Conservation (phyloP, 2,797 vertebrate species). For the Halcyon smyrnensis region DNA sequence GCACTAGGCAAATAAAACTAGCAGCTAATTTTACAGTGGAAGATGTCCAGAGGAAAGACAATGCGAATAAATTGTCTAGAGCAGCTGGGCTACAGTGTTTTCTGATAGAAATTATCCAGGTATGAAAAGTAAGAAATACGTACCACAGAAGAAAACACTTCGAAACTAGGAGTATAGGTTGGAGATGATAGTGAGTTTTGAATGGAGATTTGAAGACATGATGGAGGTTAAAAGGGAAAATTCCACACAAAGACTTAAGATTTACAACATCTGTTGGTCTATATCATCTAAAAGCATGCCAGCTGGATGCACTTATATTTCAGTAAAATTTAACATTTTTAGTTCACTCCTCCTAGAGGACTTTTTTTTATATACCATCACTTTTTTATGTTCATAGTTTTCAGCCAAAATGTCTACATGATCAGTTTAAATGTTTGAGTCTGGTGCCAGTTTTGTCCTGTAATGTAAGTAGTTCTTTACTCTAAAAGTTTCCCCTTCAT, state of each 20-base stretch:
- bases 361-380: neutral
- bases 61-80: neutral
- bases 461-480: neutral
- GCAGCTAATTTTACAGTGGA: neutral
- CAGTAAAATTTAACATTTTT: neutral
- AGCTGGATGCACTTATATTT: accelerated
- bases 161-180: neutral
- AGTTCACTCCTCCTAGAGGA: neutral
- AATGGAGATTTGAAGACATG: neutral
- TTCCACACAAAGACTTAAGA: neutral
- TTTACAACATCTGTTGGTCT: neutral
- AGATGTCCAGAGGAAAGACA: neutral
- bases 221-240: neutral
- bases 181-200: neutral
- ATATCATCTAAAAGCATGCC: neutral
- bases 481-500: neutral
- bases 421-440: neutral
- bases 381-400: neutral
- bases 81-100: neutral
- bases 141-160: neutral
- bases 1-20: neutral
- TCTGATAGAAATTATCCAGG: neutral
- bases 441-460: neutral
- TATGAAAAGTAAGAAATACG: neutral
- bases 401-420: neutral